Evolutionary conservation across 2,113 vertebrate species (phyloP), one percentile per base, ranked within the genome.

Genomic region (Oriolus oriolus): DNA sequence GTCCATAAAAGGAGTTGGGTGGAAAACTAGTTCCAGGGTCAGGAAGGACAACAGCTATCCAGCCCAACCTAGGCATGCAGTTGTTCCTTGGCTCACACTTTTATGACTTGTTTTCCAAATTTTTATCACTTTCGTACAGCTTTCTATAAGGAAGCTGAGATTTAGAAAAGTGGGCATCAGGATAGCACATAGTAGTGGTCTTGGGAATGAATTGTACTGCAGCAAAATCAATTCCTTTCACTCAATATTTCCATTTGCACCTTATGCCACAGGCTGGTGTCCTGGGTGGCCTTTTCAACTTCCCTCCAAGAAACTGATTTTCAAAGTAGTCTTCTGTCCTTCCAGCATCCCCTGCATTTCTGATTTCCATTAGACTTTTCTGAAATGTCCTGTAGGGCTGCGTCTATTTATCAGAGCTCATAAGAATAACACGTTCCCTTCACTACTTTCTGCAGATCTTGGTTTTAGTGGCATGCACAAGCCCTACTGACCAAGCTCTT

Each of bases 191-290:
- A 50, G 44, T 16, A 80, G 39, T 22, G n/a, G 59, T 74, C 42
- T 90, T 16, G 7, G 50, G 63, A 92, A 24, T 30, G 28, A 61
- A 50, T 20, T 63, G 59, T 39, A 69, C 31, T 50, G 75, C 4
- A 57, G 59, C 33, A 95, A 92, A 92, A 95, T 92, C 63, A 84
- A 93, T 95, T 78, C 69, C 47, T 82, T 93, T 74, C 94, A 81
- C 63, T 93, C 92, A 63, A 31, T 93, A 81, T 92, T 92, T 84
- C 41, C 61, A 91, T 95, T 95, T 78, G 28, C 86, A 71, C 69
- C 56, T 83, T 75, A 50, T 53, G 20, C 14, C 37, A 47, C 61
- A 64, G 59, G n/a, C 56, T 47, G 16, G 7, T 90, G 39, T 49
- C 82, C 76, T 84, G 80, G 35, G 53, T 1, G 5, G 49, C n/a